Evolutionary conservation across 1,140 invertebrate genomes (phyloP), one percentile per base, ranked within the genome.

Genomic region (Xylocopa sonorina): DNA sequence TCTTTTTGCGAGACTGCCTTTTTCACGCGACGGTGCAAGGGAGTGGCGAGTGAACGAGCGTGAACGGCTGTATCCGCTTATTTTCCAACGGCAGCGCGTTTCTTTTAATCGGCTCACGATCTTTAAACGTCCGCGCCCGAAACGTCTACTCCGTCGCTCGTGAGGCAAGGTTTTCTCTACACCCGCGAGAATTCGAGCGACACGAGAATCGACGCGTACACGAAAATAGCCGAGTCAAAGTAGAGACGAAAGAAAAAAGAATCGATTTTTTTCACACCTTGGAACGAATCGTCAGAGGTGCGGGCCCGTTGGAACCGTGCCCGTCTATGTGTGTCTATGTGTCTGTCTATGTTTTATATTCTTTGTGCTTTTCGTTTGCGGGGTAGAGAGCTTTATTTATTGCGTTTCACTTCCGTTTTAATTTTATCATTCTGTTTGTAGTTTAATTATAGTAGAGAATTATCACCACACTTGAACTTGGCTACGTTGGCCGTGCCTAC

Each of bases 341-440:
- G 76, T 88, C 77, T 83, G 69, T 87, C 86, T 88, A 57, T 88
- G n/a, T n/a, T 85, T 76, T 82, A 73, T 85, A 89, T 89, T 91
- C 83, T 91, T 89, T 92, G 89, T 90, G 89, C 89, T 90, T 92
- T 93, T 93, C 77, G 83, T 92, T 91, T 93, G 94, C 94, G 93
- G 94, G 94, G 94, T 95, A 95, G 94, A 95, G 94, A 95, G 94
- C 94, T 93, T 94, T 93, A 93, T 93, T 93, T 90, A 93, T 92
- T 91, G 89, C 89, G 87, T 92, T 92, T 67, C 87, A 88, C 87
- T 89, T 92, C 83, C 83, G 72, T 89, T 92, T 89, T 89, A 89
- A 85, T 91, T 91, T 91, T 88, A 86, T 82, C 83, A 86, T 91
- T 91, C 76, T 91, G 88, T 90, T 89, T 86, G 91, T 92, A 92